Conservation (phyloP, 2,888 invertebrate genomes). For the Artemia sp. region DNA sequence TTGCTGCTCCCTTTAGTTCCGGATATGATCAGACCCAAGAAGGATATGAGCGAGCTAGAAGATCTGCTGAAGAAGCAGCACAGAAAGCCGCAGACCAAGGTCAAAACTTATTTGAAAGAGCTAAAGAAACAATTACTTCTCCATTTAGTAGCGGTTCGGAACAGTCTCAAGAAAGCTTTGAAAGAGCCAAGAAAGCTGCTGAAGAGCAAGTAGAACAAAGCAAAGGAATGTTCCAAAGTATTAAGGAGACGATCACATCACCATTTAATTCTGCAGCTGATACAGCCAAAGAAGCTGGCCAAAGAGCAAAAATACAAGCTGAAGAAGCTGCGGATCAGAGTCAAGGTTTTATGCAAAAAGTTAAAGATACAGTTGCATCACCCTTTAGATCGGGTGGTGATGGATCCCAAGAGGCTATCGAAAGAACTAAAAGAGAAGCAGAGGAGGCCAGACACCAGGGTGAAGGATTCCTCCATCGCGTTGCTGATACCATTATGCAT, state of each 20-base stretch:
- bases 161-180: neutral
- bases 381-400: neutral
- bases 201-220: neutral
- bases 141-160: neutral
- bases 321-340: neutral
- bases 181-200: neutral
- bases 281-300: neutral
- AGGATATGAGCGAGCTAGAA: neutral
- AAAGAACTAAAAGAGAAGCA: neutral
- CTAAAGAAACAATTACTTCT: neutral
- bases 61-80: neutral
- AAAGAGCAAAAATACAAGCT: neutral
- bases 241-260: neutral
- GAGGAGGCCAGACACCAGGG: neutral
- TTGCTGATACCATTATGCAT: neutral
- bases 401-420: neutral
- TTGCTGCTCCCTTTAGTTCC: neutral
- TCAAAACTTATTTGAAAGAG: neutral
- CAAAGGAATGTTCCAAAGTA: neutral
- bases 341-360: neutral
- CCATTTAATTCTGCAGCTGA: neutral
- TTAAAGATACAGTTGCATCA: neutral
- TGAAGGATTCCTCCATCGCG: neutral
- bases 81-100: neutral
- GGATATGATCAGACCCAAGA: slow-evolving; percentile 11